Evolutionary conservation across 2,888 invertebrate species (phyloP), one percentile per base, ranked within the genome.

Genomic region (Synanthedon vespiformis): DNA sequence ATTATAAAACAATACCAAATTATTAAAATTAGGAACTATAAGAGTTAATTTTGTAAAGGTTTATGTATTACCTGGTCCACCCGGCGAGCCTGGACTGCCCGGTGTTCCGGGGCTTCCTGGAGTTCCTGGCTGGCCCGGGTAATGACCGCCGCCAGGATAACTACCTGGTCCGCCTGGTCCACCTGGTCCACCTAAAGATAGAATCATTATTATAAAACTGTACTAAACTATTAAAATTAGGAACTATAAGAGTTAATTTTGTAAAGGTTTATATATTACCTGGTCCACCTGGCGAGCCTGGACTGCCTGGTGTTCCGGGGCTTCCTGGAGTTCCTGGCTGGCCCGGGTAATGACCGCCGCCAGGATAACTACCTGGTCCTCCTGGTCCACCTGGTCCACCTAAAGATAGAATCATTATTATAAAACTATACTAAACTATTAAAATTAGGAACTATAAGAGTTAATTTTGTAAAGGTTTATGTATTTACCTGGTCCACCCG

Each of bases 161-260:
- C 51, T 51, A 40, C 59, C 61, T 1, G 61, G 53, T 3, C 55
- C 59, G 16, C 61, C 60, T 51, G 58, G 56, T 1, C 58, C 48
- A 13, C 64, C 61, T 40, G 53, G 83, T 85, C 67, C 62, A 50
- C 71, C 69, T 27, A 27, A 6, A 27, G 27, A 5, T 6, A 2
- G 27, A 27, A 27, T 27, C 6, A 27, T 50, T 50, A 27, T 27
- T 27, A 27, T 27, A 27, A 27, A 27, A 27, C 27, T 3, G 4
- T 27, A 27, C 27, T 3, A 13, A 4, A 8, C 16, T 41, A 41
- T 13, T n/a, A 27, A 27, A 5, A 27, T n/a, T n/a, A n/a, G n/a
- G n/a, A n/a, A n/a, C n/a, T n/a, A n/a, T n/a, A n/a, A n/a, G n/a
- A 6, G 11, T 16, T 11, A 48, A 1, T 48, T 1, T 6, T n/a